phyloP scores from a whole-genome alignment of 2,113 vertebrate species.

The Nothoprocta perdicaria region DNA sequence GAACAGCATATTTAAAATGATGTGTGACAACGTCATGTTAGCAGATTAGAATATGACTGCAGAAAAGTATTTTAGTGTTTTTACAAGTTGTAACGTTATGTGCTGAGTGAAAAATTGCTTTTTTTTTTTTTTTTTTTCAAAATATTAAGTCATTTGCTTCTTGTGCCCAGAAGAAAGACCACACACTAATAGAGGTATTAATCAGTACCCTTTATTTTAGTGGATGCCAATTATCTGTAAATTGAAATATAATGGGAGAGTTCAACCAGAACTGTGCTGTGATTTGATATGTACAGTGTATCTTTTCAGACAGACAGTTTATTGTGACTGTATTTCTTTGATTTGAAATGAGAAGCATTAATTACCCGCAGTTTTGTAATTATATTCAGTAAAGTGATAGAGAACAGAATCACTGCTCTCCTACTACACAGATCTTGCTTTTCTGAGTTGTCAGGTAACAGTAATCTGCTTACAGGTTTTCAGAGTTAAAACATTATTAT shows the following conservation, averaged over 20 bases:
- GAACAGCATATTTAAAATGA: neutral
- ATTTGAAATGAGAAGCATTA: conserved; percentile 20
- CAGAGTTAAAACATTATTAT: neutral
- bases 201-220: conserved; percentile 2
- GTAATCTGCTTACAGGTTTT: neutral
- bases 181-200: conserved; percentile 3
- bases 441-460: neutral
- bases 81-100: neutral
- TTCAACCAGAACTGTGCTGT: neutral
- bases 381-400: neutral
- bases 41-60: neutral
- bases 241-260: neutral
- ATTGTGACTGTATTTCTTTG: conserved; percentile 22
- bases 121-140: neutral
- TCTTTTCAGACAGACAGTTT: conserved; percentile 27
- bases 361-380: neutral
- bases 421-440: neutral
- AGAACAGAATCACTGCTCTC: neutral
- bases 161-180: conserved; percentile 29
- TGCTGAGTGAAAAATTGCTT: neutral
- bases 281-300: conserved; percentile 32
- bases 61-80: neutral
- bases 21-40: neutral
- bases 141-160: conserved; percentile 4
- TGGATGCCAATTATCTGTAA: conserved; percentile 7